Evolutionary conservation across 1,140 invertebrate species (phyloP).

Genomic region (Drosophila cardini): DNA sequence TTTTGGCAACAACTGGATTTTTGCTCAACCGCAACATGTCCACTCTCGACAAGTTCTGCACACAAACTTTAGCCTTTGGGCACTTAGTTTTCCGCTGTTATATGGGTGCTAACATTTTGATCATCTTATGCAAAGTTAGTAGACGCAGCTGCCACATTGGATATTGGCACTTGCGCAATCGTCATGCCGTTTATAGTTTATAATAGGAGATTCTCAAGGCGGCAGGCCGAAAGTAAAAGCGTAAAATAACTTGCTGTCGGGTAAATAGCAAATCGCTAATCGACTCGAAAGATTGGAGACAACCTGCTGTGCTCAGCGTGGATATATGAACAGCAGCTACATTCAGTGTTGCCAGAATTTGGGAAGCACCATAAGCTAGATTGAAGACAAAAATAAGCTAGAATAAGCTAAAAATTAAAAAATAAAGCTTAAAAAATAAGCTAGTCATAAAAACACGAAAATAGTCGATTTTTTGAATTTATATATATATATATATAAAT

Average conservation of each 20-base stretch:
- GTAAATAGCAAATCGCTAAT: conserved; percentile 43
- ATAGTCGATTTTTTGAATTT: too few relatives aligned
- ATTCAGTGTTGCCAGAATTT: too few relatives aligned
- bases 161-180: conserved; percentile 55
- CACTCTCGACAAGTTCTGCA: conserved; percentile 52
- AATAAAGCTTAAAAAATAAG: too few relatives aligned
- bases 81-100: too few relatives aligned
- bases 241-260: conserved; percentile 33
- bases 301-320: conserved; percentile 41
- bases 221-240: conserved; percentile 68
- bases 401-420: too few relatives aligned
- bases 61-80: conserved; percentile 73
- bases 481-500: too few relatives aligned
- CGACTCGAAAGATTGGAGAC: conserved; percentile 22
- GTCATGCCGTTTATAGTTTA: background rate
- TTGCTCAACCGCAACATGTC: conserved; percentile 51
- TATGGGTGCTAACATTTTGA: conserved; percentile 56
- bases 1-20: conserved; percentile 41
- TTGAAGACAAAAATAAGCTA: too few relatives aligned
- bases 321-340: conserved; percentile 19
- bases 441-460: too few relatives aligned
- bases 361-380: too few relatives aligned
- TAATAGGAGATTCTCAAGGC: conserved; percentile 50
- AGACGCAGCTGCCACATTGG: conserved; percentile 33
- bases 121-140: conserved; percentile 65